These are phyloP conservation scores for Oasisia sp. DNA, from an alignment of 2,888 invertebrate species.

Conservation along the genomic window DNA sequence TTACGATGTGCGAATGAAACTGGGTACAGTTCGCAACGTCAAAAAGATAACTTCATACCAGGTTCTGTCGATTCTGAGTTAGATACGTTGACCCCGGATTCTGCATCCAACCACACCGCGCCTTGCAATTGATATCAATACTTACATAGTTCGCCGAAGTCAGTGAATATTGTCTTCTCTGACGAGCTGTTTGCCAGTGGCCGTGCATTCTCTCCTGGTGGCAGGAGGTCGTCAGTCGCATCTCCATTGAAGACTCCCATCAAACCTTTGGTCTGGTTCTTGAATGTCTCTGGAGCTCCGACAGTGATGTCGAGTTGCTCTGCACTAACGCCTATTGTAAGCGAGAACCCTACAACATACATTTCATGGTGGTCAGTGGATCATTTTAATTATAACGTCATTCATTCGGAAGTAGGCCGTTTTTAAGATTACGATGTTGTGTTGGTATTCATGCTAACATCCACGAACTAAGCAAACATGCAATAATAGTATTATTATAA, in stretches of 20 bases:
- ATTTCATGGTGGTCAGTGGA: not conserved
- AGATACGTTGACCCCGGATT: no score
- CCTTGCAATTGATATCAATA: not conserved
- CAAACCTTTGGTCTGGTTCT: conserved; percentile 20
- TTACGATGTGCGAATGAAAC: no score
- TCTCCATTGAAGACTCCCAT: conserved; percentile 23
- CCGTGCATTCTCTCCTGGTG: not conserved
- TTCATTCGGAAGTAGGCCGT: no score
- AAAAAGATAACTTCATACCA: no score
- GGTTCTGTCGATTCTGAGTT: no score
- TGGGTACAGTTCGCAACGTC: no score
- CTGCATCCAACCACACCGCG: no score
- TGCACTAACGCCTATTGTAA: not conserved
- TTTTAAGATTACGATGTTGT: not conserved
- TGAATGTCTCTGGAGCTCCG: not conserved
- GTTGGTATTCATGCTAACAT: not conserved
- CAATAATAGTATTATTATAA: no score
- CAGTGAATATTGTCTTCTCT: conserved; percentile 13
- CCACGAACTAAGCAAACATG: not conserved
- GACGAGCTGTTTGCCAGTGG: not conserved
- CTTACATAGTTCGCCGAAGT: conserved; percentile 24
- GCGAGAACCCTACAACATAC: not conserved
- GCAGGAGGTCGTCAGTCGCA: not conserved
- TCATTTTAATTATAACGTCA: not conserved
- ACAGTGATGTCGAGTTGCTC: not conserved